These are phyloP conservation scores for Penaeus indicus DNA, from an alignment of 1,140 invertebrate genomes.

Conservation along the genomic window DNA sequence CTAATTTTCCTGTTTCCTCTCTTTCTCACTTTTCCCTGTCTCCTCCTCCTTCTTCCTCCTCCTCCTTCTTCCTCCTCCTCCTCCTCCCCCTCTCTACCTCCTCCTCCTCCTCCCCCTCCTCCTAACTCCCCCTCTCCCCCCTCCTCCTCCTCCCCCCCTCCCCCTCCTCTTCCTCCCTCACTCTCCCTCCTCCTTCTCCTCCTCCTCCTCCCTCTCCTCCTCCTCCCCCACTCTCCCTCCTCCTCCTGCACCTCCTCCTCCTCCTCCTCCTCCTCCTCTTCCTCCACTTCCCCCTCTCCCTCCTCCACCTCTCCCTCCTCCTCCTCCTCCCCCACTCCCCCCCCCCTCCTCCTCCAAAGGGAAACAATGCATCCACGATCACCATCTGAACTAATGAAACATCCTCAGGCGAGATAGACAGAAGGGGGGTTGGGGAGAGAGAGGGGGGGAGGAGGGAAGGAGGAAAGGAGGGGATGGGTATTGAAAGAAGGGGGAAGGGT, in stretches of 20 bases:
- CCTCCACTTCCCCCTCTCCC: neutral
- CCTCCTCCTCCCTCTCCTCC: neutral
- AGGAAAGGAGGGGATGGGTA: too few relatives aligned
- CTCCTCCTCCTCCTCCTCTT: neutral
- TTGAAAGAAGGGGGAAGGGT: too few relatives aligned
- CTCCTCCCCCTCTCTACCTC: neutral
- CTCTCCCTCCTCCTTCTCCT: neutral
- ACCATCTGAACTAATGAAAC: too few relatives aligned
- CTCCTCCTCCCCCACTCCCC: neutral
- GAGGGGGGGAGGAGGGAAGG: too few relatives aligned
- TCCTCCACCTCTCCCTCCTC: neutral
- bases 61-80: neutral
- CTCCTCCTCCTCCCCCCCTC: neutral
- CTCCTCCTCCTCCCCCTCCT: neutral
- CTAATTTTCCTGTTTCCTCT: neutral
- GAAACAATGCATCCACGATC: too few relatives aligned
- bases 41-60: neutral
- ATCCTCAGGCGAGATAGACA: too few relatives aligned
- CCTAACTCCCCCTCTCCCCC: neutral
- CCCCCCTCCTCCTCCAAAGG: neutral
- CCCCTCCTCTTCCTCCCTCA: neutral
- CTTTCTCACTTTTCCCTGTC: neutral
- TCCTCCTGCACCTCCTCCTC: neutral
- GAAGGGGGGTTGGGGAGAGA: too few relatives aligned
- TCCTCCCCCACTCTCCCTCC: too few relatives aligned